Conservation (phyloP, 2,797 vertebrate species). For the Bradypus variegatus region DNA sequence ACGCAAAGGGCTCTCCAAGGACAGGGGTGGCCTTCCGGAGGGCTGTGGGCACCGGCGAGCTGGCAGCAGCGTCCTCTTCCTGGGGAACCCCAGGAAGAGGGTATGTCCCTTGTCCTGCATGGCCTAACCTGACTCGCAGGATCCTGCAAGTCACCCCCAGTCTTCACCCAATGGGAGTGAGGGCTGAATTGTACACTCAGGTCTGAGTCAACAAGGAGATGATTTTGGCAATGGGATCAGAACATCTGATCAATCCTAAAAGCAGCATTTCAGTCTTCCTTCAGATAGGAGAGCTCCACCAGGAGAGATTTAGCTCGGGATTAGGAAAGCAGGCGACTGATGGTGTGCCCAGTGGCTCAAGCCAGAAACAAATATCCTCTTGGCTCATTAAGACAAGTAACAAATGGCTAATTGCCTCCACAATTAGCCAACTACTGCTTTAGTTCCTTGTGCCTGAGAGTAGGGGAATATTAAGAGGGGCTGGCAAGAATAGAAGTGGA, state of each 20-base stretch:
- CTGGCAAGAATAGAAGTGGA: not conserved
- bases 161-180: not conserved
- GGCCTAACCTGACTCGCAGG: not conserved
- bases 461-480: not conserved
- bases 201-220: not conserved
- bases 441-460: not conserved
- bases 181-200: accelerated
- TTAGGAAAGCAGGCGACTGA: not conserved
- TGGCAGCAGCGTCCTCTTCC: not conserved
- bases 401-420: conserved; percentile 43
- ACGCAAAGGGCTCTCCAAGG: accelerated
- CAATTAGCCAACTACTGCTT: not conserved
- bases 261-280: not conserved
- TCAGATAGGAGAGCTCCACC: accelerated
- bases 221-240: not conserved
- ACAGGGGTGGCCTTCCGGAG: not conserved
- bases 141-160: no score
- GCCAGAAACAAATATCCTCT: conserved; percentile 45
- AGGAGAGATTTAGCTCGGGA: not conserved
- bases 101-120: not conserved
- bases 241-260: not conserved
- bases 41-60: not conserved
- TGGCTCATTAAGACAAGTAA: conserved; percentile 44
- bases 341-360: not conserved
- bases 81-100: not conserved